These are phyloP conservation scores for Strigops habroptila DNA, from an alignment of 2,113 vertebrate genomes.

Conservation along the genomic window DNA sequence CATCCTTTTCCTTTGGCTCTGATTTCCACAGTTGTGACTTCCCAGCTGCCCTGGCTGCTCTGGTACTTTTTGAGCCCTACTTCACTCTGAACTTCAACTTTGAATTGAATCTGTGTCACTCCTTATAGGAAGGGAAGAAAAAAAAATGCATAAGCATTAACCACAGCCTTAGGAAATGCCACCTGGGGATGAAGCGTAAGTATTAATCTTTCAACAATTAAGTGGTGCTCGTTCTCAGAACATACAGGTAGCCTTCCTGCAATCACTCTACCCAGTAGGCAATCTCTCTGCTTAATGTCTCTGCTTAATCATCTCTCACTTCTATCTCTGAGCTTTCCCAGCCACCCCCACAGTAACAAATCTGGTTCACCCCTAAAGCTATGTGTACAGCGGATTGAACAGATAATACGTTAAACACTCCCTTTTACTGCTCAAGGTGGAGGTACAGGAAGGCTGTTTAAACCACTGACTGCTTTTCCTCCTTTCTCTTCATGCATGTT, in stretches of 20 bases:
- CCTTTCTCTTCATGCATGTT: neutral
- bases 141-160: neutral
- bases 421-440: neutral
- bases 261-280: neutral
- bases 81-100: neutral
- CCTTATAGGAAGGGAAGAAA: neutral
- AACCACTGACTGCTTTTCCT: neutral
- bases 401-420: neutral
- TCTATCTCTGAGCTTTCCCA: neutral
- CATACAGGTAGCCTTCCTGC: neutral
- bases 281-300: neutral
- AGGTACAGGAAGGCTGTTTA: neutral
- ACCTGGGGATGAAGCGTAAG: neutral
- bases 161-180: neutral
- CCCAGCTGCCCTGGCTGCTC: neutral
- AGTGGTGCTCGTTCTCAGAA: neutral
- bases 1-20: neutral
- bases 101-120: neutral
- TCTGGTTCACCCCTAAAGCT: neutral
- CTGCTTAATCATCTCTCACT: neutral
- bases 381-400: fast-evolving
- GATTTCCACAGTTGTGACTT: neutral
- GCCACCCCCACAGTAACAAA: neutral
- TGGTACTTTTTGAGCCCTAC: neutral
- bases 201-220: neutral